Percentiles rank a stretch among this genome's conserved stretches.
Conservation (phyloP, 2,888 invertebrate genomes). For the Bellardia pandia region DNA sequence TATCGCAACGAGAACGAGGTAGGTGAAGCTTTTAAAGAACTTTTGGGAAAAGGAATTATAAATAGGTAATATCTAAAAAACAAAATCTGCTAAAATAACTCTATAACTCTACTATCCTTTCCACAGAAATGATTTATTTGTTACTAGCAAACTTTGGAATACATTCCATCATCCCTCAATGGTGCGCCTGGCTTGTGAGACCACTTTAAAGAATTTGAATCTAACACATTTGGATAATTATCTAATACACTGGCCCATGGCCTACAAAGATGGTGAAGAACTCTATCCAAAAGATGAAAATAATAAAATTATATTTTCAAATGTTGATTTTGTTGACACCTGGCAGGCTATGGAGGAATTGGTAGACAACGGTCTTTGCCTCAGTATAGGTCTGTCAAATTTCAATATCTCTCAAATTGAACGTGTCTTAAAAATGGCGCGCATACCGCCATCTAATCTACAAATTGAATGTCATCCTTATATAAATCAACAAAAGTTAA, state of each 20-base stretch:
- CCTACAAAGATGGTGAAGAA: slow-evolving; percentile 86
- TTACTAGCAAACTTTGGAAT: slow-evolving; percentile 94
- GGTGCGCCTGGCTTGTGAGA: slow-evolving; percentile 88
- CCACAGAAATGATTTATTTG: slow-evolving; percentile 87
- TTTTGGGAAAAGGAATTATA: slow-evolving; percentile 88
- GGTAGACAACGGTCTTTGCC: slow-evolving; percentile 88
- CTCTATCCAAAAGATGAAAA: slow-evolving; percentile 86
- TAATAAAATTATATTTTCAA: slow-evolving; percentile 86
- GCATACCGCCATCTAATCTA: slow-evolving; percentile 87
- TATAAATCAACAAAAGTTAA: slow-evolving; percentile 88
- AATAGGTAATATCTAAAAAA: slow-evolving; percentile 85
- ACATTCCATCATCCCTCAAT: slow-evolving; percentile 92
- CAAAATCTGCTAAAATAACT: neutral
- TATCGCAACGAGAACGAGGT: slow-evolving; percentile 92
- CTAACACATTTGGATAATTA: slow-evolving; percentile 93
- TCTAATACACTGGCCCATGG: slow-evolving; percentile 96
- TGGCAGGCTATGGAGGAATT: slow-evolving; percentile 90
- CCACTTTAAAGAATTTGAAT: slow-evolving; percentile 89
- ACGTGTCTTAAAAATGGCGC: slow-evolving; percentile 86
- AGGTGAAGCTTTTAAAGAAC: slow-evolving; percentile 87
- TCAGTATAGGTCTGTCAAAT: slow-evolving; percentile 90
- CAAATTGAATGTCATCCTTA: slow-evolving; percentile 93
- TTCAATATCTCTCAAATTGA: slow-evolving; percentile 91
- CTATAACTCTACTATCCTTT: neutral
- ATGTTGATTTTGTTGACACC: slow-evolving; percentile 90